These are phyloP conservation scores for Rhinopithecus roxellana DNA, from an alignment of 2,113 vertebrate genomes.

Conservation along the genomic window DNA sequence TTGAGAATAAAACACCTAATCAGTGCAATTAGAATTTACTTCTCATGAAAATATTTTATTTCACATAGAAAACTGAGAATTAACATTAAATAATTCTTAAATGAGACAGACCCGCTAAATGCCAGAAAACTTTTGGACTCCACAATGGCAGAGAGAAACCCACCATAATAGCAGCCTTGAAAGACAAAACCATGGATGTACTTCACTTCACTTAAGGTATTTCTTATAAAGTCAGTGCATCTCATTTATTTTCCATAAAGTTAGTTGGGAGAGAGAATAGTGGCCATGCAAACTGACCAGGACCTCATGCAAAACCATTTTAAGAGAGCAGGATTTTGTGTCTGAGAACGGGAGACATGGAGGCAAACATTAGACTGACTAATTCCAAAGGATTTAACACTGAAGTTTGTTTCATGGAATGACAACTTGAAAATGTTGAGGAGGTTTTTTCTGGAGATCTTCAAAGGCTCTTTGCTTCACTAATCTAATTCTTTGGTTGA, in stretches of 20 bases:
- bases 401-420: slow-evolving; percentile 38
- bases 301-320: slow-evolving; percentile 8
- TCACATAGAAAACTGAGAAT: neutral
- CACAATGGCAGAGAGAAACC: neutral
- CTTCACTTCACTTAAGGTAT: slow-evolving; percentile 32
- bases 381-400: slow-evolving; percentile 36
- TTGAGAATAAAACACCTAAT: neutral
- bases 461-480: slow-evolving; percentile 56
- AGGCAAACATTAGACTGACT: neutral
- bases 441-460: slow-evolving; percentile 51
- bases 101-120: neutral
- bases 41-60: neutral
- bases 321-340: neutral
- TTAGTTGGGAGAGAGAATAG: neutral
- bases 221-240: neutral
- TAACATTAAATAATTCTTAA: slow-evolving; percentile 55
- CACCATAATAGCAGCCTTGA: neutral
- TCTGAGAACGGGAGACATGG: neutral
- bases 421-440: slow-evolving; percentile 57
- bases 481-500: slow-evolving; percentile 57
- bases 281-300: neutral
- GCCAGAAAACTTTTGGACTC: neutral
- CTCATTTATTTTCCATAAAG: neutral
- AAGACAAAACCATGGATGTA: neutral
- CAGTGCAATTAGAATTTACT: neutral